Base-by-base conservation (phyloP, 2,888 invertebrate species). In the Calameuta filiformis region DNA sequence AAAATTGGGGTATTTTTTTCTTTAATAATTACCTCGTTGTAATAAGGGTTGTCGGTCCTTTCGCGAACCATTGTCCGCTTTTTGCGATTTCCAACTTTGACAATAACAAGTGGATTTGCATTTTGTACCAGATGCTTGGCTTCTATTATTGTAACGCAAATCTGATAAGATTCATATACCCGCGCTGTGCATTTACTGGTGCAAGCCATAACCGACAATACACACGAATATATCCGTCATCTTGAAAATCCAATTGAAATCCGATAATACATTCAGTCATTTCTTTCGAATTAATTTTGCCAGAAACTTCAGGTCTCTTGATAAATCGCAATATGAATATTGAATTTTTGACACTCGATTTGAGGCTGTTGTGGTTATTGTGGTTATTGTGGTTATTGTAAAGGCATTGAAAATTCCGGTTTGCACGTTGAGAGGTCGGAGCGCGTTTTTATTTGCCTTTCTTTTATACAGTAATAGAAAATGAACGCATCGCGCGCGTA, bases 71-170 rank as follows among this genome's bases (percentile, higher is more conserved):
- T 92, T 0, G 96, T 95, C 77, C 92, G 93, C 80, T 94, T 93
- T 83, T 93, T 93, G 81, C 93, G 93, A 84, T 94, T 94, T 4
- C 94, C 95, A 11, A 96, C 91, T 79, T 92, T 93, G 0, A 95
- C 92, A 15, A 94, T 92, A 0, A 96, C 95, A 84, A 94, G 94
- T 0, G 95, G 93, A 84, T 94, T 93, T 78, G 92, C 92, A 83
- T 93, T 93, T 68, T 92, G 91, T 79, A 92, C 91, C 75, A 94
- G 92, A 87, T 94, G 92, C 76, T 93, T 93, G 0, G 94, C 96
- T 91, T 96, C 96, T 75, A 96, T 91, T 56, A 96, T 91, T 12
- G 94, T 94, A 1, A 95, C 92, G 81, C 94, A 94, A 80, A 96
- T 92, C 89, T 96, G 90, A 88, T 93, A 94, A 33, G 75, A 37